phyloP scores from a whole-genome alignment of 2,888 invertebrate species.

The Agonopterix alstromeriana region DNA sequence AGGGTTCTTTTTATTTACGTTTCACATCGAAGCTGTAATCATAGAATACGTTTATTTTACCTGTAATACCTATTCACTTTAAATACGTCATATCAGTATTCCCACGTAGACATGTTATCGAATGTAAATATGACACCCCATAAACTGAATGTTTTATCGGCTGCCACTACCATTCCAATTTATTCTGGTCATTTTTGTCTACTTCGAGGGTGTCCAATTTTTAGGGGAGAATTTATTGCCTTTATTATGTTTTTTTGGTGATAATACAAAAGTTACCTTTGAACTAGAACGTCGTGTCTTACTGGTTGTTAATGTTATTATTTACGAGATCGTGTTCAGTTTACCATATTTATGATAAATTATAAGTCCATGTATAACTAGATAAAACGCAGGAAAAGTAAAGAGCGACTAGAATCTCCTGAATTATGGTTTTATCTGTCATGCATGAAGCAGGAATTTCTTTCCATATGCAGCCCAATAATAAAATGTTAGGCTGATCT shows the following conservation, averaged over 20 bases:
- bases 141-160: conserved; percentile 74
- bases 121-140: conserved; percentile 77
- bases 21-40: neutral
- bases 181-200: conserved; percentile 75
- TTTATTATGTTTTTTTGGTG: conserved; percentile 52
- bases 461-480: too few species aligned
- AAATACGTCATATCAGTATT: conserved; percentile 48
- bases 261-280: conserved; percentile 38
- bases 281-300: conserved; percentile 13
- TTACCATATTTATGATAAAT: too few species aligned
- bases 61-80: neutral
- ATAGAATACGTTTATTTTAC: neutral
- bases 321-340: neutral
- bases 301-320: neutral
- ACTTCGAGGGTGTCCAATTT: conserved; percentile 68
- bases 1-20: neutral
- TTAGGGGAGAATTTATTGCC: conserved; percentile 65
- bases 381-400: too few species aligned
- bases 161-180: conserved; percentile 72
- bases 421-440: too few species aligned
- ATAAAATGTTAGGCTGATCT: too few species aligned
- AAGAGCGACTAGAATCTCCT: too few species aligned
- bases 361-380: too few species aligned
- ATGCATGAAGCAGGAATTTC: too few species aligned
- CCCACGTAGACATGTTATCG: conserved; percentile 61